A percentile compares a stretch with the other conserved stretches of the same genome.
These are phyloP conservation scores for Muschampia plurimacula DNA, from an alignment of 2,888 invertebrate genomes.

Conservation along the genomic window DNA sequence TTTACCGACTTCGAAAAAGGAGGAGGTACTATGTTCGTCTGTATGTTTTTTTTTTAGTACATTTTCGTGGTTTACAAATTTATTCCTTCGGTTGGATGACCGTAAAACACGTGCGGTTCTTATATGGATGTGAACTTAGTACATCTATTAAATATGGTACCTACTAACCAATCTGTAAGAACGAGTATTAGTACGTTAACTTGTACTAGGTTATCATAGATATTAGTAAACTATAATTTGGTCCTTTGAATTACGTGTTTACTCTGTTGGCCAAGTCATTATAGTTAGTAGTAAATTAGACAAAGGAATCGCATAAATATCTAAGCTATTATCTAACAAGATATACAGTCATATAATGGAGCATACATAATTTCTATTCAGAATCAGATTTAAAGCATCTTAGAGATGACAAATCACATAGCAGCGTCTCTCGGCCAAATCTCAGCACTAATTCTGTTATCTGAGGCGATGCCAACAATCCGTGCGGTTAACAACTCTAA, in stretches of 20 bases:
- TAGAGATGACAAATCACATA: conserved; percentile 31
- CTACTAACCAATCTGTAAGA: too few species aligned
- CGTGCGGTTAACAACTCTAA: conserved; percentile 46
- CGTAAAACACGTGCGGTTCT: too few species aligned
- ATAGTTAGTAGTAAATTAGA: neutral
- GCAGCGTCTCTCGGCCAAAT: conserved; percentile 45
- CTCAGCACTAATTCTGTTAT: conserved; percentile 45
- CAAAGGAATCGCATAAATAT: neutral
- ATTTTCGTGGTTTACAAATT: too few species aligned
- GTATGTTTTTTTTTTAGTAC: too few species aligned
- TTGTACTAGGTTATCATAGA: too few species aligned
- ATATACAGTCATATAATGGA: conserved; percentile 12
- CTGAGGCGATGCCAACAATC: conserved; percentile 45
- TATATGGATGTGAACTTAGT: too few species aligned
- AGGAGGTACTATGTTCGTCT: too few species aligned
- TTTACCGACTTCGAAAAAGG: too few species aligned
- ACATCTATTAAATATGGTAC: too few species aligned
- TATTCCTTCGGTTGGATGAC: too few species aligned
- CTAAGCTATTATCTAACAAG: conserved; percentile 3
- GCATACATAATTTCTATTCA: neutral
- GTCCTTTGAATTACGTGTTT: neutral
- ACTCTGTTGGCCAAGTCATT: neutral
- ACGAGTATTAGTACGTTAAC: too few species aligned
- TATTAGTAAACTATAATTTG: neutral
- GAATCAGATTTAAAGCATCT: conserved; percentile 20